Evolutionary conservation across 2,888 invertebrate genomes (phyloP).

Genomic region (Neoscelio sp.): DNA sequence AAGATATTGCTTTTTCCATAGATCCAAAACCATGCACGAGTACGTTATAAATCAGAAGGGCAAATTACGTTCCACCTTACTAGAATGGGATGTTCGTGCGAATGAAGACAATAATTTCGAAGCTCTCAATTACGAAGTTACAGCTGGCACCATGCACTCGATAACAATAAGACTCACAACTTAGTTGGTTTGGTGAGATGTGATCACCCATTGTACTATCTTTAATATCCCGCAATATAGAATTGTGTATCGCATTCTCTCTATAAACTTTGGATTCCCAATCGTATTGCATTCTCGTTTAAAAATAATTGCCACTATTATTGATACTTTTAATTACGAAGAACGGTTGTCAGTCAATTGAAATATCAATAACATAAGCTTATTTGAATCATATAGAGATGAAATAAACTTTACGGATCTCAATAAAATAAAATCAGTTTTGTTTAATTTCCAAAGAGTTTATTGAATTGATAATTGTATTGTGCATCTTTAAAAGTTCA

Average conservation of each 20-base stretch:
- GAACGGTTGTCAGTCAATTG: neutral
- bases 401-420: too few relatives aligned
- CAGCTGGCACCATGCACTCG: conserved; percentile 58
- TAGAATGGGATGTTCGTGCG: conserved; percentile 47
- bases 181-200: conserved; percentile 42
- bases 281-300: conserved; percentile 18
- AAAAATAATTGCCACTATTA: conserved; percentile 21
- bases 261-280: conserved; percentile 15
- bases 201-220: conserved; percentile 48
- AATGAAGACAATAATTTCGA: conserved; percentile 56
- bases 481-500: too few relatives aligned
- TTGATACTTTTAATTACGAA: conserved; percentile 14
- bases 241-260: conserved; percentile 36
- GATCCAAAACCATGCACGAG: conserved; percentile 39
- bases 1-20: conserved; percentile 21
- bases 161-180: conserved; percentile 60
- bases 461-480: too few relatives aligned
- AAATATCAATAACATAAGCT: too few relatives aligned
- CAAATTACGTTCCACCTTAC: conserved; percentile 48
- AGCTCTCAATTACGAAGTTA: conserved; percentile 63
- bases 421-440: too few relatives aligned
- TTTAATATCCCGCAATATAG: conserved; percentile 42
- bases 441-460: too few relatives aligned
- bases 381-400: too few relatives aligned
- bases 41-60: conserved; percentile 38